A percentile compares a stretch with the other conserved stretches of the same genome.
These are phyloP conservation scores for Xiphophorus birchmanni DNA, from an alignment of 2,797 vertebrate species.

Conservation along the genomic window DNA sequence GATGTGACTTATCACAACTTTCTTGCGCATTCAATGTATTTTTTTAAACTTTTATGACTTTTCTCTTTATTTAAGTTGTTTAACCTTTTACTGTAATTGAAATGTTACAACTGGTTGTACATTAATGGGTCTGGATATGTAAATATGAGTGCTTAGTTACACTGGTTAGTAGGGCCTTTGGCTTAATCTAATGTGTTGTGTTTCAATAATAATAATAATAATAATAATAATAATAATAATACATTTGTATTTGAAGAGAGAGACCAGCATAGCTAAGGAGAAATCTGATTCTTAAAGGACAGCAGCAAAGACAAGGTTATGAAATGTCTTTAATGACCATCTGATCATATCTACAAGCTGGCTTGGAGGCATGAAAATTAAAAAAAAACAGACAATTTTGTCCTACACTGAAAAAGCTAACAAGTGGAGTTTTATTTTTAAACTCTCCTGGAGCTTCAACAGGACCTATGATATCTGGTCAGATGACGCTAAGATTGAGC, in stretches of 20 bases:
- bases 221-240: not conserved
- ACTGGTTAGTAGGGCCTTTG: not conserved
- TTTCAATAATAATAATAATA: too few species aligned
- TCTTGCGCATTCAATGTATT: not conserved
- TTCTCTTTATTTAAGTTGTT: not conserved
- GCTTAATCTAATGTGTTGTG: too few species aligned
- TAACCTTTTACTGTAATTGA: not conserved
- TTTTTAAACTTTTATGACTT: not conserved
- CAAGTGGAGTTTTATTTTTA: not conserved
- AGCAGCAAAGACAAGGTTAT: not conserved
- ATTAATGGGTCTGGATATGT: not conserved
- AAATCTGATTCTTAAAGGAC: not conserved
- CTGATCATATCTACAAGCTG: not conserved
- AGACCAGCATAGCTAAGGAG: not conserved
- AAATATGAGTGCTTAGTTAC: not conserved
- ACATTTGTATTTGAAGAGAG: not conserved
- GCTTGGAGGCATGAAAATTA: not conserved
- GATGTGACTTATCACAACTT: not conserved
- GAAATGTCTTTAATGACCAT: not conserved
- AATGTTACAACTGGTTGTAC: not conserved
- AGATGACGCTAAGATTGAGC: not conserved
- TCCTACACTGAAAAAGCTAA: not conserved
- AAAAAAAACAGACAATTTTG: not conserved
- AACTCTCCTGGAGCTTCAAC: not conserved
- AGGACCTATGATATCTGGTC: not conserved